Evolutionary conservation across 2,888 invertebrate species (phyloP), one percentile per base, ranked within the genome.

Genomic region (Leucophenga maculata): DNA sequence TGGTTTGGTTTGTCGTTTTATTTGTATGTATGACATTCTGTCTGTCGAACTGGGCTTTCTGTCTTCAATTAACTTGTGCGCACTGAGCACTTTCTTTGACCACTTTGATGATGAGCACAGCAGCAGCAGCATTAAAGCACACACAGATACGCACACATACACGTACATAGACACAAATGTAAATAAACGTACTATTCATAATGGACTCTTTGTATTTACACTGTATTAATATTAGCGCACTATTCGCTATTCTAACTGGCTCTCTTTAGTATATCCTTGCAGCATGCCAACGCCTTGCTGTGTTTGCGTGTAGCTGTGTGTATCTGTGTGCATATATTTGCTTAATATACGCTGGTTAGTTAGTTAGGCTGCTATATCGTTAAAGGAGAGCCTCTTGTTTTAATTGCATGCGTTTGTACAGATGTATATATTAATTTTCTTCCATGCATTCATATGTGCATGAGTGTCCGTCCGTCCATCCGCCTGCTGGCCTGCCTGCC

Each of bases 51-150:
- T 50, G 18, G 55, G 3, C 18, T 62, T 22, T 46, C 62, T 20
- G 74, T 73, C 79, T 80, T 76, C 82, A 81, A 81, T 81, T 82
- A 81, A 82, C 80, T 77, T 81, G 75, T 79, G 76, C 72, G 77
- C 73, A 74, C 77, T 48, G 48, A 64, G 77, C 79, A 77, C 73
- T 81, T 80, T 81, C 80, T 77, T 78, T 80, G 76, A 72, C 78
- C 75, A 69, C 39, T 31, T 67, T 67, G 64, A 54, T 55, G 26
- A 26, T 26, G 59, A 52, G 59, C 71, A 44, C 52, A 54, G 39
- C 22, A 55, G 32, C 50, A 14, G 31, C 39, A 54, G 26, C 39
- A 60, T 18, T 18, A 26, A 14, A 59, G 32, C 14, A 31, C 31
- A 3, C 8, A 57, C 57, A 57, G 13, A 26, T n/a, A 26, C 14